phyloP scores from a whole-genome alignment of 92 coral and sea anemone species.

The Phenganax subtilis region DNA sequence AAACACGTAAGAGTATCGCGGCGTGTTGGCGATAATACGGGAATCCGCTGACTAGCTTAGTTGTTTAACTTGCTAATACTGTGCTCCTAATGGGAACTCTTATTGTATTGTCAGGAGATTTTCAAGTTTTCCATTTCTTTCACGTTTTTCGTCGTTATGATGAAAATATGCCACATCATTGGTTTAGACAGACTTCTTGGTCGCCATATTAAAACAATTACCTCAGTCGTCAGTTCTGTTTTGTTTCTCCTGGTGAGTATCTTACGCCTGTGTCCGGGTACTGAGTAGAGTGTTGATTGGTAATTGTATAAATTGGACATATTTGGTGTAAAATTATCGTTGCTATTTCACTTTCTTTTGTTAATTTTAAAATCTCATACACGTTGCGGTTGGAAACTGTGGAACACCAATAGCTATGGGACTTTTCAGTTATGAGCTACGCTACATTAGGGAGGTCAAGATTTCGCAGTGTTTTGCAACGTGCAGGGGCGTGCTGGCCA shows the following conservation, averaged over 20 bases:
- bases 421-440: no score
- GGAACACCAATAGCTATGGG: no score
- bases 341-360: no score
- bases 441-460: no score
- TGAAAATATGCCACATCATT: slow-evolving; percentile 14
- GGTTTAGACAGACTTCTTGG: slow-evolving; percentile 2
- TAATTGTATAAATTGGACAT: not conserved
- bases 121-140: slow-evolving; percentile 13
- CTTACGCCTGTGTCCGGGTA: not conserved
- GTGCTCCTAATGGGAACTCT: not conserved
- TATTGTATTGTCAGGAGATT: not conserved
- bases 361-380: no score
- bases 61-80: not conserved
- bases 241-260: slow-evolving; percentile 28
- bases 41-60: not conserved
- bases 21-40: not conserved
- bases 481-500: no score
- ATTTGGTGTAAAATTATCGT: no score
- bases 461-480: no score
- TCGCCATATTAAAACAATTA: not conserved
- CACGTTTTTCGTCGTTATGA: slow-evolving; percentile 18
- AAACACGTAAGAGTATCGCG: no score
- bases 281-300: not conserved
- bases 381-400: no score
- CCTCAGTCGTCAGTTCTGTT: not conserved